Base-by-base conservation (phyloP, 64 coral and sea anemone genomes). In the Catalaphyllia jardinei region DNA sequence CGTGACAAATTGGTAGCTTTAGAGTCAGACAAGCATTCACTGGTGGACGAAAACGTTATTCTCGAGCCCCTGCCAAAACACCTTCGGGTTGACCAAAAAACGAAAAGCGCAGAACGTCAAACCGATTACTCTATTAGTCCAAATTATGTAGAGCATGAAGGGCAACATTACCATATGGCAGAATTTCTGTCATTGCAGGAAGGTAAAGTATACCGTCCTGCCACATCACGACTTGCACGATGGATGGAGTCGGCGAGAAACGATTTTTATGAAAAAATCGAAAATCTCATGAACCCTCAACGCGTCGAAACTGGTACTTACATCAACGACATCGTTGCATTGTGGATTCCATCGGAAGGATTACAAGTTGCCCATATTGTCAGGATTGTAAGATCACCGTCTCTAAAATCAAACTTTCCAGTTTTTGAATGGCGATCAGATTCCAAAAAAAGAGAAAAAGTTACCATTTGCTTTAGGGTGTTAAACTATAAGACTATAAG, bases 201-300 rank as follows among this genome's bases (percentile, higher is more conserved):
- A 84, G 89, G 89, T 85, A 46, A 84, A 71, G 79, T 91, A 2
- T 91, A 91, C 54, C 54, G 15, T 10, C 54, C 54, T 74, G 29
- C 71, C 29, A 76, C 72, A 0, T 86, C 89, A 39, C 29, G 89
- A 6, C 60, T 86, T 60, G 69, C 69, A 82, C 55, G 54, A 17
- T 91, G 89, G 89, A 91, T 91, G 50, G 89, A 80, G 12, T 62
- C 35, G 2, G 73, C 73, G 16, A 73, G 89, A 69, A 79, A 92
- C 18, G 82, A 92, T 79, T 92, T 92, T 51, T 92, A 92, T 79
- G 90, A 86, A 71, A 67, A 79, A 67, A 72, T 92, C 0, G 73
- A 49, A 78, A 92, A 78, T 7, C 31, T 54, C 0, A 22, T 86
- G 7, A 11, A 28, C 12, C 89, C 89, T 19, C 39, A 69, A 39